Evolutionary conservation across 1,140 invertebrate species (phyloP), one percentile per base, ranked within the genome.

Genomic region (Hyphantria cunea): DNA sequence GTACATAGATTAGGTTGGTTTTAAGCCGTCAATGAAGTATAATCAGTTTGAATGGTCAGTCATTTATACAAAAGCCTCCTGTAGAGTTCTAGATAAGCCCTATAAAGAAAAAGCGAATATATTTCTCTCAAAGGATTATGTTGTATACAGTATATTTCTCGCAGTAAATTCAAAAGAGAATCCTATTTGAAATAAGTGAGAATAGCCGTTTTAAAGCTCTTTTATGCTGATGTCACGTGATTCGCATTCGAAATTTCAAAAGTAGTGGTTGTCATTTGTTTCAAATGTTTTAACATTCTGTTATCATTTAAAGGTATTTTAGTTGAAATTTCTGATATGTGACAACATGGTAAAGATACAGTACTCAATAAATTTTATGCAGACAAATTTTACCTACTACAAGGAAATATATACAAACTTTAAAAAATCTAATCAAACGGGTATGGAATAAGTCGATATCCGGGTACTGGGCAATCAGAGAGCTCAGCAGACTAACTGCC

Each of bases 241-340:
- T 39, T 8, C 39, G 55, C 50, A 65, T 59, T 65, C 50, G 49
- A 65, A 65, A 59, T 53, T 70, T 66, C 39, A 56, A 60, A 54
- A 17, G 13, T 9, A 8, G 37, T 62, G 12, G 6, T 42, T 48
- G 31, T 53, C 52, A 54, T 64, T 55, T 50, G 45, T 49, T 47
- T 56, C 37, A 44, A 33, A 54, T 12, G 31, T 11, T 33, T 49
- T 13, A n/a, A 33, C 33, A 51, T 60, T 25, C 15, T 39, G 10
- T 25, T 54, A 25, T 25, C 17, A 3, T 59, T 59, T 50, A 59
- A 37, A 37, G 34, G 8, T 7, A 4, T 10, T 37, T 37, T 25
- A 1, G 17, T 25, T 25, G 17, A 3, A 25, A 25, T 5, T 25
- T 25, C 17, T 25, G 17, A 25, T 25, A 25, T 25, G 17, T 25